Percentiles rank a stretch among this genome's conserved stretches.
Evolutionary conservation across 2,888 invertebrate species (phyloP).

Genomic region (Caradrina kadenii): DNA sequence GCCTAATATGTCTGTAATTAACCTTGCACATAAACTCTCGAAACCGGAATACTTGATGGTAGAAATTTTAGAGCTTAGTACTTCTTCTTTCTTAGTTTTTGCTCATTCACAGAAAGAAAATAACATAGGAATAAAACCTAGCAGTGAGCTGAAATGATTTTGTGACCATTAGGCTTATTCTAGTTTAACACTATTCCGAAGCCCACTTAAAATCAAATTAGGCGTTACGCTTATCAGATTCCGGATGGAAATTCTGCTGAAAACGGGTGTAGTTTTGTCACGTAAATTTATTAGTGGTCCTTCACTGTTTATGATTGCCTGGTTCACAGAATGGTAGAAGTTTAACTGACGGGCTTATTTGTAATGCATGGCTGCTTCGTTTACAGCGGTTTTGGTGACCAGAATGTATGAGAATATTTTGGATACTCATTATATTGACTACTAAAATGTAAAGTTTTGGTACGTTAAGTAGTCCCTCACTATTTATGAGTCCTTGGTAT

Average conservation of each 20-base stretch:
- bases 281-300: slow-evolving; percentile 38
- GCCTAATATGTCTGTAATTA: no score
- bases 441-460: no score
- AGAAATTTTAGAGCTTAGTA: neutral
- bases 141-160: slow-evolving; percentile 4
- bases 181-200: slow-evolving; percentile 11
- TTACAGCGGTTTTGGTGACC: neutral
- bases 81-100: no score
- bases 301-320: slow-evolving; percentile 44
- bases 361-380: slow-evolving; percentile 15
- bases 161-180: neutral
- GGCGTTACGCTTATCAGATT: slow-evolving; percentile 30
- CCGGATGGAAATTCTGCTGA: slow-evolving; percentile 24
- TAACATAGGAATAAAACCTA: neutral
- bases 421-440: no score
- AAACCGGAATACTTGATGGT: neutral
- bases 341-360: slow-evolving; percentile 21
- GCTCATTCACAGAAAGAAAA: neutral
- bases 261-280: slow-evolving; percentile 17
- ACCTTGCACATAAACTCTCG: no score
- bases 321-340: slow-evolving; percentile 30
- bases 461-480: no score
- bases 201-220: slow-evolving; percentile 46
- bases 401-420: no score
- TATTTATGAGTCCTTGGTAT: no score